Conservation (phyloP, 2,113 vertebrate genomes). For the Pomatorhinus ruficollis region DNA sequence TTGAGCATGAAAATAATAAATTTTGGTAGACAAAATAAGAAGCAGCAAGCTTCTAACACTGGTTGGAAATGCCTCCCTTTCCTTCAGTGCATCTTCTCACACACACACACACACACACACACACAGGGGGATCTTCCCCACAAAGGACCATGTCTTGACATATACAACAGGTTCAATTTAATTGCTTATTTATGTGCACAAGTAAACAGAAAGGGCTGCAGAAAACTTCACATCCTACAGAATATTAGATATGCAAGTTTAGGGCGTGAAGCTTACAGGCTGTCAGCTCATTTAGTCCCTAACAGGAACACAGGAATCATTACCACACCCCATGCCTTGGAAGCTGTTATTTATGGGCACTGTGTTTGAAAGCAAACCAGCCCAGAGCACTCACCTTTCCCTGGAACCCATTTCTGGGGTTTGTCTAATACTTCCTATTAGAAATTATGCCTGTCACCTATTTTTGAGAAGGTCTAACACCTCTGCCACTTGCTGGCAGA, state of each 20-base stretch:
- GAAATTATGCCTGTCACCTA: background rate
- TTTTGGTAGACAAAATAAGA: background rate
- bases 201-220: background rate
- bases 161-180: background rate
- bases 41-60: background rate
- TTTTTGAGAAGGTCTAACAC: background rate
- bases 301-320: background rate
- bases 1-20: background rate
- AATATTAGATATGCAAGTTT: background rate
- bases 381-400: background rate
- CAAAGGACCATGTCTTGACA: background rate
- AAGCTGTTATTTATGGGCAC: background rate
- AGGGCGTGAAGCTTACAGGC: background rate
- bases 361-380: background rate
- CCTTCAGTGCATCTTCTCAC: background rate
- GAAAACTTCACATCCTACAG: background rate
- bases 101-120: accelerated
- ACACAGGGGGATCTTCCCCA: background rate
- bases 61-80: background rate
- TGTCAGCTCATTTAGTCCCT: background rate
- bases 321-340: background rate
- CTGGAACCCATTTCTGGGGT: background rate
- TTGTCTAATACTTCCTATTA: background rate
- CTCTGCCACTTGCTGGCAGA: background rate
- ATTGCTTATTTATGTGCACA: background rate